Percentiles rank a stretch among this genome's conserved stretches.
These are phyloP conservation scores for Phortica magna DNA, from an alignment of 2,888 invertebrate species.

Conservation along the genomic window DNA sequence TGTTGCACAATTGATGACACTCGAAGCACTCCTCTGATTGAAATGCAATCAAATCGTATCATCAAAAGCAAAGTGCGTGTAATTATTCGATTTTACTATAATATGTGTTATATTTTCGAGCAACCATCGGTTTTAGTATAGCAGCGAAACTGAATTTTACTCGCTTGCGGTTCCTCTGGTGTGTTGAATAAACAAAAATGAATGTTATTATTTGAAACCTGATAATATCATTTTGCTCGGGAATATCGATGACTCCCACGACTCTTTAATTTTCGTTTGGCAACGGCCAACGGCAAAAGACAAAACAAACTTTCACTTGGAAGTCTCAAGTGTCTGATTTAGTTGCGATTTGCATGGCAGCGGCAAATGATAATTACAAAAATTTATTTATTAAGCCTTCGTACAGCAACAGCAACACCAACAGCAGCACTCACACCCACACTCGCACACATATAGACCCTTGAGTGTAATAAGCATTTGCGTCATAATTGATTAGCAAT, in stretches of 20 bases:
- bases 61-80: too few species aligned
- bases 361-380: not conserved
- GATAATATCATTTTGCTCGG: too few species aligned
- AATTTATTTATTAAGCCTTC: not conserved
- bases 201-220: too few species aligned
- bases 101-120: too few species aligned
- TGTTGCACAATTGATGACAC: too few species aligned
- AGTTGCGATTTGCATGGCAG: not conserved
- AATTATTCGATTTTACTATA: too few species aligned
- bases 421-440: not conserved
- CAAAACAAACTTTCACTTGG: not conserved
- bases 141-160: too few species aligned
- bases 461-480: conserved; percentile 12
- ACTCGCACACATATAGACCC: not conserved
- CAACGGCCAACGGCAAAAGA: not conserved
- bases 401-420: not conserved
- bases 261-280: not conserved
- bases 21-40: too few species aligned
- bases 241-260: not conserved
- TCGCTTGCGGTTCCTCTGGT: too few species aligned
- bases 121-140: too few species aligned
- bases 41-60: too few species aligned
- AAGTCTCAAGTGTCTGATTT: not conserved
- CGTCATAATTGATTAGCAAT: conserved; percentile 24
- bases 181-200: too few species aligned